Base-by-base conservation (phyloP, 2,888 invertebrate species). In the Blastobasis adustella region DNA sequence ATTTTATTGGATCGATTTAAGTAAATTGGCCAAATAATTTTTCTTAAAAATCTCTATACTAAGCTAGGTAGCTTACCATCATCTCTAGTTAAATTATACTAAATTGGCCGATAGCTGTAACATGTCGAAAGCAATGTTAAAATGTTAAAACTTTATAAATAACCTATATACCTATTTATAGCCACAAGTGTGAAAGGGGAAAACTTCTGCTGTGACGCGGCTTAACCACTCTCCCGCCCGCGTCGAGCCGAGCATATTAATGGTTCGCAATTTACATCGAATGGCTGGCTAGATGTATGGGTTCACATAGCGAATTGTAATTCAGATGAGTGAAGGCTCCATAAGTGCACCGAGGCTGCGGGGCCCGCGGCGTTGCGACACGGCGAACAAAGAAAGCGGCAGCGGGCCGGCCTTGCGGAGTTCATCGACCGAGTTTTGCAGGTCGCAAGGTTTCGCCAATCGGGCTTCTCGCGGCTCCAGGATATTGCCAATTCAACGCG, bases 381-480 rank as follows among this genome's bases (percentile, higher is more conserved):
- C 75, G 67, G 66, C 73, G 78, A 84, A 87, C 87, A 87, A 88
- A 88, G 88, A 88, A 88, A 87, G 88, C 85, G 77, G 74, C 73
- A 77, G 71, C 79, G 60, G 60, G 66, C 66, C 76, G 83, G 85
- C 87, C 88, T 87, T 87, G 84, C 70, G 61, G 79, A 79, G 88
- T 86, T 87, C 87, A 80, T 83, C 82, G 88, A 79, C 87, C 87
- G 87, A 85, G 73, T 86, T 88, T 82, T 79, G 86, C 86, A 73
- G 83, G 84, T 84, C 84, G 82, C 87, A 87, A 88, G 87, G 87
- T 88, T 88, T 87, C 84, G 84, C 87, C 87, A 87, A 80, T 79
- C 86, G 80, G 81, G 82, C 84, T 84, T 83, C 85, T 82, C 82
- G 74, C 73, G 68, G 77, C 85, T 85, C 86, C 85, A 87, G 87